A percentile compares a stretch with the other conserved stretches of the same genome.
Evolutionary conservation across 1,140 invertebrate genomes (phyloP).

Genomic region (Caenorhabditis latens): DNA sequence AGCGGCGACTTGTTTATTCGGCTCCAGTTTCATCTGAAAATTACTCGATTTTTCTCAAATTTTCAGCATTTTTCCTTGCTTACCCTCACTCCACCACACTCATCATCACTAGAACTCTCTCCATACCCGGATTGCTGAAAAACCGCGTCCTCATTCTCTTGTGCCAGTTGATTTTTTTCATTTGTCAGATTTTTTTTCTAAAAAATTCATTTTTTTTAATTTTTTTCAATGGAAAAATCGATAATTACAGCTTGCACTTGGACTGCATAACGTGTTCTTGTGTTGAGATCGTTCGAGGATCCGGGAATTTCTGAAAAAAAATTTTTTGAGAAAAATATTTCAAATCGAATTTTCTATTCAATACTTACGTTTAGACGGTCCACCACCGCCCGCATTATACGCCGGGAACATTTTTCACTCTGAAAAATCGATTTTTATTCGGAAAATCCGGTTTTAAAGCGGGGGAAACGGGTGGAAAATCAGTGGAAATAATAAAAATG

Average conservation of each 20-base stretch:
- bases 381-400: background rate
- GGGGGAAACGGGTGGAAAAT: background rate
- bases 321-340: background rate
- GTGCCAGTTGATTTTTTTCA: background rate
- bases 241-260: background rate
- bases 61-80: background rate
- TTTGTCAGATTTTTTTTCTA: background rate
- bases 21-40: background rate
- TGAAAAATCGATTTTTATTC: too few species aligned
- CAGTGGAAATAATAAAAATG: background rate
- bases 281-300: background rate
- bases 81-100: background rate
- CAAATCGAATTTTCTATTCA: background rate
- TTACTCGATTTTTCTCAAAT: background rate
- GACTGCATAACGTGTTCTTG: background rate
- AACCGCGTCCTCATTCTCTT: background rate
- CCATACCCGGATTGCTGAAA: background rate
- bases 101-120: slow-evolving; percentile 4
- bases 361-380: background rate
- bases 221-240: background rate
- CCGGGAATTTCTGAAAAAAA: background rate
- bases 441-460: too few species aligned
- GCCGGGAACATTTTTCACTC: background rate
- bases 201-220: background rate
- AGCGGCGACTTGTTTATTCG: background rate